phyloP scores from a whole-genome alignment of 2,797 vertebrate species.

The Setipinna tenuifilis region DNA sequence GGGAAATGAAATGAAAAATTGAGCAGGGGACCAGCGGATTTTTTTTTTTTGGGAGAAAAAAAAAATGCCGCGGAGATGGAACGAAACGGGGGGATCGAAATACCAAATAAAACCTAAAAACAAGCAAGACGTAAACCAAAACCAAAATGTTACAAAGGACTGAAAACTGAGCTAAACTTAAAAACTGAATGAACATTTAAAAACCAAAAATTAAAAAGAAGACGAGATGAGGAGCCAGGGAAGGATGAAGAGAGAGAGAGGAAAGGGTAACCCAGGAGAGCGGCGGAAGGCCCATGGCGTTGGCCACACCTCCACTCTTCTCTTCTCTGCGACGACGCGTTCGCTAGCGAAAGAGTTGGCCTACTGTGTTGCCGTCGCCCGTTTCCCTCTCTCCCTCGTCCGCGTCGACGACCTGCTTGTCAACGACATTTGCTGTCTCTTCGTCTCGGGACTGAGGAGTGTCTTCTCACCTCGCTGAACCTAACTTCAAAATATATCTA shows the following conservation, averaged over 20 bases:
- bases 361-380: constrained; percentile 31
- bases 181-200: constrained; percentile 66
- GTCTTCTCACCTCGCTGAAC: constrained; percentile 76
- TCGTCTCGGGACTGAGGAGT: constrained; percentile 70
- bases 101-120: constrained; percentile 53
- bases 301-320: constrained; percentile 8
- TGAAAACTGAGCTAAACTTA: constrained; percentile 53
- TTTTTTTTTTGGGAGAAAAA: background rate
- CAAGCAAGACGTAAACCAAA: constrained; percentile 56
- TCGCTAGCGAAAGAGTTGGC: constrained; percentile 57
- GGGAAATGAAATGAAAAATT: constrained; percentile 37
- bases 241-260: constrained; percentile 61
- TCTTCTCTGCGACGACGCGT: background rate
- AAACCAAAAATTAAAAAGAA: constrained; percentile 20
- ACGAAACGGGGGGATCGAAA: constrained; percentile 57
- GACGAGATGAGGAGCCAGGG: constrained; percentile 47
- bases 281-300: constrained; percentile 37
- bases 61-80: background rate
- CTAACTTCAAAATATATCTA: constrained; percentile 60
- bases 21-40: constrained; percentile 45
- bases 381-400: constrained; percentile 29
- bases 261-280: constrained; percentile 49
- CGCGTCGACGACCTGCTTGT: constrained; percentile 21
- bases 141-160: constrained; percentile 66
- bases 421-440: constrained; percentile 38